These are phyloP conservation scores for Plutella xylostella DNA, from an alignment of 2,888 invertebrate species.

Conservation along the genomic window DNA sequence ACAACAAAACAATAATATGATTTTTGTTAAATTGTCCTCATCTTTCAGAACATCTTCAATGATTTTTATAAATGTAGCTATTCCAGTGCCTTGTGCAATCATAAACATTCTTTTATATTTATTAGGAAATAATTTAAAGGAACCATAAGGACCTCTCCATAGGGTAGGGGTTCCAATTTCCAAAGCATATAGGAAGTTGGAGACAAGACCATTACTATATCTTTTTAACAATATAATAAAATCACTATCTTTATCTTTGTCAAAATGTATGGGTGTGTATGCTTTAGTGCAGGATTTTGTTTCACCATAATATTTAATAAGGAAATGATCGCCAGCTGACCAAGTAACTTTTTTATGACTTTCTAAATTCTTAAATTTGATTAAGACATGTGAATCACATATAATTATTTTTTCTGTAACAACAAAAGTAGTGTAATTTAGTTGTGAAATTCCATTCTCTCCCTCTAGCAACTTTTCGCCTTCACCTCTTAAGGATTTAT, in stretches of 20 bases:
- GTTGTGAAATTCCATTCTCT: conserved; percentile 43
- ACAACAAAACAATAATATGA: conserved; percentile 75
- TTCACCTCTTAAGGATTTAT: conserved; percentile 25
- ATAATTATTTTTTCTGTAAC: conserved; percentile 28
- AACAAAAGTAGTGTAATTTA: conserved; percentile 39
- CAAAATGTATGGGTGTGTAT: conserved; percentile 45
- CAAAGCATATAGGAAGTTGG: conserved; percentile 60
- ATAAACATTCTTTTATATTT: conserved; percentile 47
- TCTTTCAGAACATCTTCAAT: conserved; percentile 72
- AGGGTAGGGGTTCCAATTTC: conserved; percentile 59
- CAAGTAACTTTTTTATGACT: conserved; percentile 29
- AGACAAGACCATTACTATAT: conserved; percentile 70
- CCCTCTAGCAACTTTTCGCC: conserved; percentile 10
- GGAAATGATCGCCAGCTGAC: conserved; percentile 54
- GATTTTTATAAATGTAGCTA: conserved; percentile 77
- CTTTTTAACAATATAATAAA: conserved; percentile 74
- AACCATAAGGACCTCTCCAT: conserved; percentile 82
- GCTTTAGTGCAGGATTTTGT: conserved; percentile 35
- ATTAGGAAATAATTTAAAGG: conserved; percentile 55
- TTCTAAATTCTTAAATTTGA: background rate
- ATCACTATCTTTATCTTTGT: conserved; percentile 25
- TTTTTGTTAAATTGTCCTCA: conserved; percentile 74
- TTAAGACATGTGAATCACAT: conserved; percentile 25
- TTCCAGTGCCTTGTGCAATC: conserved; percentile 79
- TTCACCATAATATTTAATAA: conserved; percentile 33